Conservation (phyloP, 30 jellyfish, hydroid and myxozoan genomes). For the Aurelia aurita complex sp. Pacific region DNA sequence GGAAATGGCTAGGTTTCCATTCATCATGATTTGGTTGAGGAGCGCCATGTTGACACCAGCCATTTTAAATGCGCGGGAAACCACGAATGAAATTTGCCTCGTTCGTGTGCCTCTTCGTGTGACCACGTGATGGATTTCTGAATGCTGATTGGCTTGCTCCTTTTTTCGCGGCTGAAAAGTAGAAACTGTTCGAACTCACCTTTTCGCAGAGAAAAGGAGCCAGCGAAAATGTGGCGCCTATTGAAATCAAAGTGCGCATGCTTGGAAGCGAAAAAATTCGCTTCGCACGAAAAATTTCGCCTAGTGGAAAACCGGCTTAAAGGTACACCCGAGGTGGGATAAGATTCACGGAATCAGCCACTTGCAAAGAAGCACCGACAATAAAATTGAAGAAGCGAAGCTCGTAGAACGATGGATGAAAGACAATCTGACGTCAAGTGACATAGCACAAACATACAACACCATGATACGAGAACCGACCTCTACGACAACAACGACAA, state of each 20-base stretch:
- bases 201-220: slow-evolving; percentile 4
- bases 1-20: neutral
- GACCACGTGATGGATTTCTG: neutral
- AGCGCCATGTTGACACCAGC: slow-evolving; percentile 7
- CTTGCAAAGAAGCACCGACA: no score
- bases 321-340: no score
- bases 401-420: no score
- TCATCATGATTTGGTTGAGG: slow-evolving; percentile 25
- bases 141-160: no score
- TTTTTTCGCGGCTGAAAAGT: slow-evolving; percentile 16
- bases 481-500: no score
- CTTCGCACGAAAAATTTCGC: slow-evolving; percentile 56
- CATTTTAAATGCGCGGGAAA: slow-evolving; percentile 8
- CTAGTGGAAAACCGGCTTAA: no score
- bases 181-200: slow-evolving; percentile 15
- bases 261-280: slow-evolving; percentile 18
- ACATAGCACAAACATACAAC: no score
- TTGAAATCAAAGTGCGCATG: neutral
- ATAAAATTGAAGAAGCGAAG: no score
- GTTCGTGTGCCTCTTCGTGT: neutral
- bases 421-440: no score
- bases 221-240: neutral
- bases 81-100: neutral
- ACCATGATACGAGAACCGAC: no score
- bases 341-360: no score